These are phyloP conservation scores for Netelia fuscicornis DNA, from an alignment of 2,888 invertebrate genomes.

Conservation along the genomic window DNA sequence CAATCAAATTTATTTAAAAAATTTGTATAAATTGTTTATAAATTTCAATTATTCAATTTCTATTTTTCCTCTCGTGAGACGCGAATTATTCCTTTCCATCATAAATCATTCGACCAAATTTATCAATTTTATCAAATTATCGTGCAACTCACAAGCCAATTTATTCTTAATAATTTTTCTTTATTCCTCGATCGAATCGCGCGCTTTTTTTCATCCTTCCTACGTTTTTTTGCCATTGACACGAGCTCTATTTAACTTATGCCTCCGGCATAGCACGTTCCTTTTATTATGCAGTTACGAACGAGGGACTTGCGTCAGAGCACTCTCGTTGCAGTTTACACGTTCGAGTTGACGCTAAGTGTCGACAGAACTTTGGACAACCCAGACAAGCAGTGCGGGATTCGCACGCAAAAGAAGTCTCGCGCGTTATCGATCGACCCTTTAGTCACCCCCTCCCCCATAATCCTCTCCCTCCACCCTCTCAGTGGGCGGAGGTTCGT, in stretches of 20 bases:
- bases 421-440: slow-evolving; percentile 36
- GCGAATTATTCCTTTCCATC: too few species aligned
- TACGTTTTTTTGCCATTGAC: neutral
- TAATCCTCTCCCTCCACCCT: too few species aligned
- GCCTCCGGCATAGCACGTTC: slow-evolving; percentile 1
- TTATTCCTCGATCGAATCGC: neutral
- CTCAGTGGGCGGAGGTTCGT: neutral
- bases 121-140: too few species aligned
- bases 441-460: neutral
- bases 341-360: slow-evolving; percentile 59
- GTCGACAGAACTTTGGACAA: slow-evolving; percentile 57
- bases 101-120: too few species aligned
- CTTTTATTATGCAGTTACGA: slow-evolving; percentile 35
- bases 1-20: too few species aligned
- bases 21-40: too few species aligned
- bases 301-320: slow-evolving; percentile 45
- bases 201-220: neutral
- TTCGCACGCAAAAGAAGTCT: slow-evolving; percentile 40
- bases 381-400: slow-evolving; percentile 16
- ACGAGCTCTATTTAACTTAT: slow-evolving; percentile 20
- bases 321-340: slow-evolving; percentile 43
- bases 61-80: too few species aligned
- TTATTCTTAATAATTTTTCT: neutral
- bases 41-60: neutral
- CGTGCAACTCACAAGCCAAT: neutral